Base-by-base conservation (phyloP, 2,888 invertebrate species). In the Brachyopa scutellaris region DNA sequence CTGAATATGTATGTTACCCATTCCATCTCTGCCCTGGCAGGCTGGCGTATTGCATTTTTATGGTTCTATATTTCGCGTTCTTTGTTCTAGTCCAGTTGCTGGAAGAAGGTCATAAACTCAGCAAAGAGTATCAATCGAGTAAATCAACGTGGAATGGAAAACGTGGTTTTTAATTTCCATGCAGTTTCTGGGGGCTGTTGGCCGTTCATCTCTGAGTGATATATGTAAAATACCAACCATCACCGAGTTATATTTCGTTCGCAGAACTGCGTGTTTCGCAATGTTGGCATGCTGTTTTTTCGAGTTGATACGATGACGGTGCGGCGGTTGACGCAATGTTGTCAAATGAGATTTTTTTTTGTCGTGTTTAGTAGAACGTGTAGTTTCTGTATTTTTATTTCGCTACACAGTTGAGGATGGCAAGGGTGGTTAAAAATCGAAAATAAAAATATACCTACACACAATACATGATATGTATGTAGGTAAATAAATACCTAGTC, bases 81-180 rank as follows among this genome's bases (percentile, higher is more conserved):
- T 72, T 66, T 67, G 53, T 73, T 79, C 66, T 73, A 73, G 66
- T 79, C 59, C 47, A 55, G 55, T 67, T 62, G 72, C 47, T 45
- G 64, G 33, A 66, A 72, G 78, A 79, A 74, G 79, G 79, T 79
- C 73, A 74, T 73, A 67, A 69, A 21, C n/a, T n/a, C 67, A 62
- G 66, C 59, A 67, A 8, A 31, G 36, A 26, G 29, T 36, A 9
- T n/a, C 15, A 38, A 21, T 29, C 15, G 8, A 33, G 26, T 33
- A 11, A 29, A 29, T 9, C 31, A 61, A 72, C 45, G 51, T 61
- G 61, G 33, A 23, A 11, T 45, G 53, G 33, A 9, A 4, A 36
- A 13, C 47, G 19, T 55, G 29, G 21, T 42, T 13, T 33, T 26
- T 45, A 15, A 1, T 23, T 7, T 29, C 29, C 29, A 53, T 33